phyloP scores from a whole-genome alignment of 2,888 invertebrate species.

The Dioctria linearis region DNA sequence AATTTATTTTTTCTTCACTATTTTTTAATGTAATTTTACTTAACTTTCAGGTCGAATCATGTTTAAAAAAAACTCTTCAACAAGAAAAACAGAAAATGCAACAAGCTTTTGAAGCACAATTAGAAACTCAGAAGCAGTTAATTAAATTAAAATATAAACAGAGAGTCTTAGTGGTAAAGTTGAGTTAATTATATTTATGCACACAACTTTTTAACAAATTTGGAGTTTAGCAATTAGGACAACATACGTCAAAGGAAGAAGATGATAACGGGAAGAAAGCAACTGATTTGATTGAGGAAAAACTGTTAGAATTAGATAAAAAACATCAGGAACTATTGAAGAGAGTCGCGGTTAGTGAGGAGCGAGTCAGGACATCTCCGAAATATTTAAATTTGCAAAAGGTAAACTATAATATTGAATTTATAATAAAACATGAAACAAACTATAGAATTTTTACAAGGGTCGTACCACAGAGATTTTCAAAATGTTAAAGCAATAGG shows the following conservation, averaged over 20 bases:
- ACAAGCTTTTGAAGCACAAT: conserved; percentile 63
- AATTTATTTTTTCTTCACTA: neutral
- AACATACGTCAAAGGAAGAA: conserved; percentile 58
- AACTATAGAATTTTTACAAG: too few species aligned
- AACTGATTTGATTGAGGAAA: conserved; percentile 64
- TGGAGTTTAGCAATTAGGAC: conserved; percentile 19
- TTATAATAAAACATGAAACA: too few species aligned
- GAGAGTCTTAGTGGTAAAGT: conserved; percentile 64
- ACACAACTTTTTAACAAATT: neutral
- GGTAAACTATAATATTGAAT: neutral
- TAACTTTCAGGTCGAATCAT: conserved; percentile 63
- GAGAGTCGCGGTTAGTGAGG: conserved; percentile 62
- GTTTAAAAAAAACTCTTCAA: conserved; percentile 65
- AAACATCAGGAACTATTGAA: conserved; percentile 64
- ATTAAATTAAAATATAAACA: conserved; percentile 65
- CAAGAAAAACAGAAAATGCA: conserved; percentile 65
- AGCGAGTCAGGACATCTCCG: neutral
- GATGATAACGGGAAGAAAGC: conserved; percentile 59
- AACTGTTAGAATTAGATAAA: conserved; percentile 65
- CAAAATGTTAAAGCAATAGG: too few species aligned
- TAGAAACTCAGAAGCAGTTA: conserved; percentile 66
- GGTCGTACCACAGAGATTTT: too few species aligned
- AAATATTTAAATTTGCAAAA: conserved; percentile 7
- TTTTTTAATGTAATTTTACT: conserved; percentile 15
- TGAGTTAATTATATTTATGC: neutral